These are phyloP conservation scores for Fulmarus glacialis DNA, from an alignment of 2,113 vertebrate genomes.

Conservation along the genomic window DNA sequence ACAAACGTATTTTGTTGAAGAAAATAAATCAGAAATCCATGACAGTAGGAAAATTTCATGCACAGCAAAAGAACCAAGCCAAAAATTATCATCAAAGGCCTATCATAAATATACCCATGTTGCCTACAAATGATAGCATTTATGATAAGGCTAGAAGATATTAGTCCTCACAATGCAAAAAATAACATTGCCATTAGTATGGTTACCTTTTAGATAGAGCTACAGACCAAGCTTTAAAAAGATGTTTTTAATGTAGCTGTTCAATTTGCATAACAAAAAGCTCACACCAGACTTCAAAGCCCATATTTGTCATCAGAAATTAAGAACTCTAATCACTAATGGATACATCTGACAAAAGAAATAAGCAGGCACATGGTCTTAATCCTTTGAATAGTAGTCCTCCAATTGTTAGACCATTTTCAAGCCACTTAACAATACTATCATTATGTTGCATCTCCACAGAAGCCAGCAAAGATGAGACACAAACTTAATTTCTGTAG, in stretches of 20 bases:
- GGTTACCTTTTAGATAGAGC: background rate
- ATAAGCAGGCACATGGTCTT: background rate
- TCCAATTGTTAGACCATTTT: background rate
- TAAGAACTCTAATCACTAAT: background rate
- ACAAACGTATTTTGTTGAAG: background rate
- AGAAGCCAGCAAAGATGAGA: conserved; percentile 18
- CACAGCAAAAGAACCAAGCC: background rate
- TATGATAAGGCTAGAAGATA: background rate
- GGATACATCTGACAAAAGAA: background rate
- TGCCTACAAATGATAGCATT: background rate
- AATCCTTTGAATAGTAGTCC: background rate
- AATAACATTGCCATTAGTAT: background rate
- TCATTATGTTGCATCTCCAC: background rate
- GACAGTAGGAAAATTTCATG: background rate
- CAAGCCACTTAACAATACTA: conserved; percentile 4
- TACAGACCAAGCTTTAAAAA: background rate
- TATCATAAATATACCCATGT: background rate
- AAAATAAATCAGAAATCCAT: background rate
- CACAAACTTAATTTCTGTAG: background rate
- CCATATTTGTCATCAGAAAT: background rate
- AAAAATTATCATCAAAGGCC: background rate
- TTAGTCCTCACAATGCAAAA: background rate
- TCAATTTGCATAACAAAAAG: background rate
- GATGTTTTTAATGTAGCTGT: background rate
- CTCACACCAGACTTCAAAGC: background rate